Base-by-base conservation (phyloP, 2,797 vertebrate genomes). In the Pipistrellus pygmaeus region DNA sequence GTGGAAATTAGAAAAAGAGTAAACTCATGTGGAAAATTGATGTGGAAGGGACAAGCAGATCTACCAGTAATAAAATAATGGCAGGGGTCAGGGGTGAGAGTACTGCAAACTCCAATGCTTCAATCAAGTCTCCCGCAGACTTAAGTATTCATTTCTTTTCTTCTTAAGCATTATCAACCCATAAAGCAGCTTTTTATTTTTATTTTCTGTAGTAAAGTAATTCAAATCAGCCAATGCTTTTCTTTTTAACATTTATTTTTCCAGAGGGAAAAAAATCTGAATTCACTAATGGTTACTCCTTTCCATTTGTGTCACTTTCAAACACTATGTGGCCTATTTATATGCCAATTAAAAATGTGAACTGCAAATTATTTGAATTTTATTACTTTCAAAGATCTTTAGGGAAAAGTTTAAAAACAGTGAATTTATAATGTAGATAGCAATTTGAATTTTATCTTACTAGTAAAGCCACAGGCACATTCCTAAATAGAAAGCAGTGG, bases 301-400 rank as follows among this genome's bases (percentile, higher is more conserved):
- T 85, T 88, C 17, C 57, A 30, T 46, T 81, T 80, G 11, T 87
- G 66, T 62, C 62, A 32, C 41, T 85, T 76, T 90, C 44, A 71
- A 84, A 85, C 13, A 30, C 27, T 10, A 3, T 76, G 62, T 53
- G 25, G 14, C 35, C 30, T 87, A 44, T 69, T 87, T 60, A 53
- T 60, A 53, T 75, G 44, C 30, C 78, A 92, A 66, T 69, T 71
- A 48, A 76, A 93, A 92, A 38, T 77, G 13, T 72, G 48, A 95
- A 76, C 72, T 73, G 55, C 82, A 82, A n/a, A 57, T 72, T 57
- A 46, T 76, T 80, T 92, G 64, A 90, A 64, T 88, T 83, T 85
- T 68, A 68, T 53, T 85, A 57, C 51, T 90, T 92, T 72, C 25
- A 60, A n/a, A 85, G 30, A 35, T n/a, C 7, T 81, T 93, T 41